These are phyloP conservation scores for Heliconius himera DNA, from an alignment of 1,140 invertebrate genomes.

Conservation along the genomic window DNA sequence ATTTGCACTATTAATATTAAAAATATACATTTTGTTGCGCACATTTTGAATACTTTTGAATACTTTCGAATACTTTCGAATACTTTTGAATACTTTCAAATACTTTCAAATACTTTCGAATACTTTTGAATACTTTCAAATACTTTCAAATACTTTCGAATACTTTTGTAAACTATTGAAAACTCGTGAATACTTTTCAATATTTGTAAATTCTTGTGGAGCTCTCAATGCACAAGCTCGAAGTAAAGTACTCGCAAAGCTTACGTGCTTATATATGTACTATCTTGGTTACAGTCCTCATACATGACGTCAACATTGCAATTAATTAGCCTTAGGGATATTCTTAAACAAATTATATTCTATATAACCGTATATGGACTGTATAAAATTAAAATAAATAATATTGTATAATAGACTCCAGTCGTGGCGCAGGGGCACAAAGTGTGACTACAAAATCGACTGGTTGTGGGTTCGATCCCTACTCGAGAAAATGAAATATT, in stretches of 20 bases:
- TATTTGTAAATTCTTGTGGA: neutral
- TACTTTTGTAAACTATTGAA: too few relatives aligned
- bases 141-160: too few relatives aligned
- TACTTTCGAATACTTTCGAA: neutral
- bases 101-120: too few relatives aligned
- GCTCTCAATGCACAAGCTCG: neutral
- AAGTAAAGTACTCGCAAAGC: neutral
- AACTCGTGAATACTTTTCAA: too few relatives aligned
- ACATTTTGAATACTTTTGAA: neutral
- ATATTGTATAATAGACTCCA: too few relatives aligned
- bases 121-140: too few relatives aligned
- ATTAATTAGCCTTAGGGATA: neutral
- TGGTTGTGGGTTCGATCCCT: too few relatives aligned
- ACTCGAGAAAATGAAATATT: too few relatives aligned
- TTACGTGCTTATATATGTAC: neutral
- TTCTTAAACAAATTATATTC: neutral
- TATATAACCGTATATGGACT: neutral
- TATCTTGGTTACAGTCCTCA: neutral
- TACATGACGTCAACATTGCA: neutral
- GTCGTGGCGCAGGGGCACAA: too few relatives aligned
- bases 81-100: neutral
- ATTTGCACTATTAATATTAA: slow-evolving; percentile 10
- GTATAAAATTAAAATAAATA: neutral
- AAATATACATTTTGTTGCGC: neutral
- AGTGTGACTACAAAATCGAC: too few relatives aligned